Evolutionary conservation across 2,113 vertebrate species (phyloP).

Genomic region (Brevimyrus niger): DNA sequence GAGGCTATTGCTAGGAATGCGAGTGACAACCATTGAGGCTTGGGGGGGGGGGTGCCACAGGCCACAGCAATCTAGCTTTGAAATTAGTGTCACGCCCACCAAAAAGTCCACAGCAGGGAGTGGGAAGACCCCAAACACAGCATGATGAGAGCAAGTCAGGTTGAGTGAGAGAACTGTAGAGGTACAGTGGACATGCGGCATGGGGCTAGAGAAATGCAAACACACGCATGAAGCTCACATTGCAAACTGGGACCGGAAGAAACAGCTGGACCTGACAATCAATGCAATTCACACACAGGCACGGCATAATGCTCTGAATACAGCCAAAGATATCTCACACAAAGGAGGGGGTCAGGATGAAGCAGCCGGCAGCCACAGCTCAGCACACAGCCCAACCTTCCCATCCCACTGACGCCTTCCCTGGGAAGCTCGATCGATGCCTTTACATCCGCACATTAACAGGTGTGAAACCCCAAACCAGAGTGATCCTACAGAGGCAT

Average conservation of each 20-base stretch:
- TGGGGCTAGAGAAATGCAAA: constrained; percentile 44
- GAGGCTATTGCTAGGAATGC: background rate
- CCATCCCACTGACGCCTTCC: background rate
- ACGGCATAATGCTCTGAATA: background rate
- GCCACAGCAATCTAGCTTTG: background rate
- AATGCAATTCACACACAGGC: background rate
- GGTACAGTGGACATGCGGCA: constrained; percentile 28
- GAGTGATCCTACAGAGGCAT: background rate
- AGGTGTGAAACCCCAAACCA: background rate
- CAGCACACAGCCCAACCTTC: background rate
- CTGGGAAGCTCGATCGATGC: background rate
- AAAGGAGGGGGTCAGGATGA: constrained; percentile 32
- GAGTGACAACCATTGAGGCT: background rate
- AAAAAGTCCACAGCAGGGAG: background rate
- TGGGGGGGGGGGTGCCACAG: background rate
- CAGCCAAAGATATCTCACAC: background rate
- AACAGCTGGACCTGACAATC: background rate
- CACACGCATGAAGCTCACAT: constrained; percentile 22
- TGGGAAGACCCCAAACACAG: background rate
- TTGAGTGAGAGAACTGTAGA: constrained; percentile 21
- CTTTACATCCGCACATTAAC: background rate
- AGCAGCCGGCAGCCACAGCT: background rate
- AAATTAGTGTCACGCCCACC: background rate
- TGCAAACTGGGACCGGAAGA: background rate
- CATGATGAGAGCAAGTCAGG: background rate